phyloP scores from a whole-genome alignment of 1,140 invertebrate genomes.

The Drosophila burlai region DNA sequence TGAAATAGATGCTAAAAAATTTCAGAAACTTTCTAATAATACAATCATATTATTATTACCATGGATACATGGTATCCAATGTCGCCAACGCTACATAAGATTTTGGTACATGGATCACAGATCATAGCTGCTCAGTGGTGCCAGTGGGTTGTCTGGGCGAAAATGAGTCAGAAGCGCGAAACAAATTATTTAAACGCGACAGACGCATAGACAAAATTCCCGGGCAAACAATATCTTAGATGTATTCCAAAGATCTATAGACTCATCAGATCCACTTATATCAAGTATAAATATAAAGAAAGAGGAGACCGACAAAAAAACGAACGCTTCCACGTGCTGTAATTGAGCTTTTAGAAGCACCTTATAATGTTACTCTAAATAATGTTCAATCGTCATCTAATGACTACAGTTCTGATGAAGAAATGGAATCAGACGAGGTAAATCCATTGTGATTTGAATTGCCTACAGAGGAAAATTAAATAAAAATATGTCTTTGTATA shows the following conservation, averaged over 20 bases:
- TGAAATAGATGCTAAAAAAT: too few relatives aligned
- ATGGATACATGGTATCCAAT: neutral
- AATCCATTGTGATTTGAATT: too few relatives aligned
- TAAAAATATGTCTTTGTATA: too few relatives aligned
- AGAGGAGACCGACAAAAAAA: neutral
- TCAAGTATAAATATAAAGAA: neutral
- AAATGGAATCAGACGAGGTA: too few relatives aligned
- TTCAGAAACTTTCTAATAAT: too few relatives aligned
- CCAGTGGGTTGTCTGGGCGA: neutral
- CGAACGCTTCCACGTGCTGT: too few relatives aligned
- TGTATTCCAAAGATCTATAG: neutral
- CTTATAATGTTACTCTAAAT: too few relatives aligned
- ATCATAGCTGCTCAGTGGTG: neutral
- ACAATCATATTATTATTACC: too few relatives aligned
- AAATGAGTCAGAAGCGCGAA: neutral
- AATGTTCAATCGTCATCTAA: too few relatives aligned
- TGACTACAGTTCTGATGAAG: too few relatives aligned
- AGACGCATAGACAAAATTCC: neutral
- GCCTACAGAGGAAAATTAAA: too few relatives aligned
- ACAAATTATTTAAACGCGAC: neutral
- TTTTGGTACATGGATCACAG: neutral
- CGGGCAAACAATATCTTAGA: neutral
- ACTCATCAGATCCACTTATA: neutral
- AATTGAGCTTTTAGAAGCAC: too few relatives aligned
- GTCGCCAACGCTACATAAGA: neutral